Evolutionary conservation across 2,113 vertebrate species (phyloP), one percentile per base, ranked within the genome.

Genomic region (Mormoops blainvillei): DNA sequence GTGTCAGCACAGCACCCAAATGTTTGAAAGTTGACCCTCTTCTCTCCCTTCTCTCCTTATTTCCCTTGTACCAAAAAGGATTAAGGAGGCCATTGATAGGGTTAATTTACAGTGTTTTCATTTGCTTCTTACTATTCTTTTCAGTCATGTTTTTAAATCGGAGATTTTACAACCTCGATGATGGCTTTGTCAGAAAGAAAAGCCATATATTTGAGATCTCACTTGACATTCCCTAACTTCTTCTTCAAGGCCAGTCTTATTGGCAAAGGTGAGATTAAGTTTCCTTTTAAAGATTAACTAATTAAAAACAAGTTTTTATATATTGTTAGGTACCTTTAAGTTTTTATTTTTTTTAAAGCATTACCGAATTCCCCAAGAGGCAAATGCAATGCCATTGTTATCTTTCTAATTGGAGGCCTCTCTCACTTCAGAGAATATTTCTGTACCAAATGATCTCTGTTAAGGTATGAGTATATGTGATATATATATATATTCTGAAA

Each of bases 261-360:
- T 52, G 50, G 38, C 61, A 88, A n/a, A 90, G 7, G 65, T 90
- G 33, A 92, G 87, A 68, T 71, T 71, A 0, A 0, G 11, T 92
- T 97, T 94, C 33, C 31, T 94, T 93, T 84, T 77, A 84, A 77
- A n/a, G 9, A 71, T 82, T 93, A 33, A 92, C 96, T 74, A 52
- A 38, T 81, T 81, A 58, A 61, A 38, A 63, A 80, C 22, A 15
- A 43, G 3, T 87, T 96, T 94, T 81, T 48, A 68, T 87, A 45
- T 78, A 36, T 68, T 41, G 13, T 16, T 77, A 94, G 67, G n/a
- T 5, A 78, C 43, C 73, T 89, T 74, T 56, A 61, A 93, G 9
- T 11, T 65, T 45, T 56, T 87, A 10, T 77, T 70, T 85, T 81
- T 80, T 56, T n/a, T 28, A 28, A 95, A 89, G 36, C 56, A 38